phyloP scores from a whole-genome alignment of 2,113 vertebrate species.

The Neogobius melanostomus region DNA sequence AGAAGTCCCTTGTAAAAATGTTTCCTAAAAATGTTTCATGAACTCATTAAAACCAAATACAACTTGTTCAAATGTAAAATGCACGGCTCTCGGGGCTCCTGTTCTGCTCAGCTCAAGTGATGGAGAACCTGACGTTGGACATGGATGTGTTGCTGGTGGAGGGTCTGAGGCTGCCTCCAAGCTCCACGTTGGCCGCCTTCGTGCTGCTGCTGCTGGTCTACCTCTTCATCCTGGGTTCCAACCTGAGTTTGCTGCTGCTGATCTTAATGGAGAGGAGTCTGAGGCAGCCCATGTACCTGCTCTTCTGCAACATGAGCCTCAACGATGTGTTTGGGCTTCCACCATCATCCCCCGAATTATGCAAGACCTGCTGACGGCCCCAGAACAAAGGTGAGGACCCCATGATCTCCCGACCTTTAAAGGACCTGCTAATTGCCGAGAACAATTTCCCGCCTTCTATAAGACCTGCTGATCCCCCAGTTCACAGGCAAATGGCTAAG shows the following conservation, averaged over 20 bases:
- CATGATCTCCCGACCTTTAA: too few relatives aligned
- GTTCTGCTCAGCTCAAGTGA: background rate
- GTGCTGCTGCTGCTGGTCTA: slow-evolving; percentile 52
- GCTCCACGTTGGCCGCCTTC: slow-evolving; percentile 45
- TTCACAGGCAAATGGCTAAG: too few relatives aligned
- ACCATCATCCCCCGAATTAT: slow-evolving; percentile 52
- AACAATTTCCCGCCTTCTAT: too few relatives aligned
- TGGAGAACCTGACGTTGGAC: slow-evolving; percentile 46
- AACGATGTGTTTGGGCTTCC: slow-evolving; percentile 59
- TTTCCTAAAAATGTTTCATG: too few relatives aligned
- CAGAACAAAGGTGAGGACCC: too few relatives aligned
- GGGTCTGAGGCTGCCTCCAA: slow-evolving; percentile 48
- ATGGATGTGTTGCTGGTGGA: slow-evolving; percentile 54
- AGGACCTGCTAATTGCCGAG: too few relatives aligned
- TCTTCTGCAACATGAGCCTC: slow-evolving; percentile 60
- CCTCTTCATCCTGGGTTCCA: slow-evolving; percentile 44
- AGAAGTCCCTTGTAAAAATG: too few relatives aligned
- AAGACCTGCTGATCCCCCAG: slow-evolving; percentile 12
- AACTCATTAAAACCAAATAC: too few relatives aligned
- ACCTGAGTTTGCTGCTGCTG: slow-evolving; percentile 46
- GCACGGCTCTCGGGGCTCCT: background rate
- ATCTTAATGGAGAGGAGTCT: slow-evolving; percentile 44
- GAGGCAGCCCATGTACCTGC: slow-evolving; percentile 66
- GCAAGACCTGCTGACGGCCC: slow-evolving; percentile 26
- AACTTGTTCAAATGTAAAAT: too few relatives aligned